phyloP scores from a whole-genome alignment of 2,113 vertebrate species.

The Camelus bactrianus region DNA sequence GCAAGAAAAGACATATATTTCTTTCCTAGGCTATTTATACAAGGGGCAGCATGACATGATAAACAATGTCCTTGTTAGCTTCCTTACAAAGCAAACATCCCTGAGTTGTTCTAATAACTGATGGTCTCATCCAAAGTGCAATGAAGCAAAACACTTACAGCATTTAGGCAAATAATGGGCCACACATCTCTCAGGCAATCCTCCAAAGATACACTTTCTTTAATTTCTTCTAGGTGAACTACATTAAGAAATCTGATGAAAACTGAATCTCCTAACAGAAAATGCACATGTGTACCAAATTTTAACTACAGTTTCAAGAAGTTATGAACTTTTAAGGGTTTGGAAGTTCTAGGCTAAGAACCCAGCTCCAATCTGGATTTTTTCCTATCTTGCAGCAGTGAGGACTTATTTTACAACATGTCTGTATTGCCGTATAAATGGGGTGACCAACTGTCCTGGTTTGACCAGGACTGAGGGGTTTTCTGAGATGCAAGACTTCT shows the following conservation, averaged over 20 bases:
- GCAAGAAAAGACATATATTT: constrained; percentile 43
- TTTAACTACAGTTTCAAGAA: constrained; percentile 6
- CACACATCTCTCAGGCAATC: not conserved
- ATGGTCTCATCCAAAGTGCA: constrained; percentile 10
- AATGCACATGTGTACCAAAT: not conserved
- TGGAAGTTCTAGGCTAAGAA: constrained; percentile 7
- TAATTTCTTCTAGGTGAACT: not conserved
- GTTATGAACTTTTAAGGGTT: not conserved
- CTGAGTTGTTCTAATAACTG: constrained; percentile 10
- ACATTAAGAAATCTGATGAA: not conserved
- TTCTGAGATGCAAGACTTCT: not conserved
- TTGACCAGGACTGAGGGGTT: not conserved
- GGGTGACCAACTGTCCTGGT: not conserved
- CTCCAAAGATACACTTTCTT: not conserved
- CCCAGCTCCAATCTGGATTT: not conserved
- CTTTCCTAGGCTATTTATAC: not conserved
- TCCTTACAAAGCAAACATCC: not conserved
- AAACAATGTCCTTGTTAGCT: not conserved
- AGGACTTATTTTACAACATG: not conserved
- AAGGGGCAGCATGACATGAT: not conserved
- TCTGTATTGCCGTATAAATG: not conserved
- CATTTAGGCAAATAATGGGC: constrained; percentile 18
- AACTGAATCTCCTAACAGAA: not conserved
- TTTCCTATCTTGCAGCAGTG: not conserved
- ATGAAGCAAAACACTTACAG: constrained; percentile 1